Evolutionary conservation across 2,888 invertebrate species (phyloP), one percentile per base, ranked within the genome.

Genomic region (Elegia similella): DNA sequence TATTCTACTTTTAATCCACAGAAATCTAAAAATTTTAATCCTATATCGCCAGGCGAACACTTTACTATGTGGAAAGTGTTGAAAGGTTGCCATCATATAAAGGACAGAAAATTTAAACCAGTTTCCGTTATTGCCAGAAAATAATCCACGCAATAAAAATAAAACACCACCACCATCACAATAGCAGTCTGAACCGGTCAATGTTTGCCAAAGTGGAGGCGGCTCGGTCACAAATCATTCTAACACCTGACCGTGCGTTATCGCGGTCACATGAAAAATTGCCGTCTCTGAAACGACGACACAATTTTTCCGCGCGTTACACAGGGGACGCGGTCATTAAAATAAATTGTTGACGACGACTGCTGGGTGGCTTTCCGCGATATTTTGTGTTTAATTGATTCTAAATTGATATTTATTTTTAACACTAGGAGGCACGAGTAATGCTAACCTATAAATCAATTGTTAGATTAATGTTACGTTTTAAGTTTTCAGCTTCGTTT

Each of bases 231-330:
- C 90, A 88, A 91, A 90, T 91, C 89, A 90, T 87, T 88, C 80
- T 78, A 84, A 84, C 90, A 88, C 91, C 89, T 89, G 86, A 86
- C 84, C 86, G 72, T 71, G 69, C 71, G 79, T 84, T 91, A 90
- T 89, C 89, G 90, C 76, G 72, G 71, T 70, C 70, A 59, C 86
- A 83, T 90, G 90, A 91, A 90, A 90, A 90, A 89, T 90, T 82
- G 79, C 85, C 78, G 77, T 80, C 81, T 80, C 77, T 76, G 73
- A 75, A 81, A 78, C 75, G 74, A 65, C 72, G 78, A 77, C 78
- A 82, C 78, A 76, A 78, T 81, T 87, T 86, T 87, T 84, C 80
- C 80, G 71, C 74, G 64, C 72, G 69, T 67, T 71, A 67, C 75
- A 61, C 70, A 61, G 76, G 80, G 81, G 80, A 79, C 75, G 72